Evolutionary conservation across 2,888 invertebrate genomes (phyloP).

Genomic region (Blomia tropicalis): DNA sequence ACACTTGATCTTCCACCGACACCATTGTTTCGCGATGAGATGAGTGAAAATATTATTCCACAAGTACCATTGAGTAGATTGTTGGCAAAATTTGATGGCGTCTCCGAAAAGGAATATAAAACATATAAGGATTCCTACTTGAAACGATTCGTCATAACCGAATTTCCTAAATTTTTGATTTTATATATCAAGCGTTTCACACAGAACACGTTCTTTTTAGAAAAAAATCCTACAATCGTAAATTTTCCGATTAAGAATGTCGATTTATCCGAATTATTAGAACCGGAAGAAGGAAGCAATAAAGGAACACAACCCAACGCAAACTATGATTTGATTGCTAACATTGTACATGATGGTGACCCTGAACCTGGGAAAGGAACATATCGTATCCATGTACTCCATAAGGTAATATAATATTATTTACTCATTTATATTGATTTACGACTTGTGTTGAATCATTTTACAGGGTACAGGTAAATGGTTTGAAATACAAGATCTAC

Average conservation of each 20-base stretch:
- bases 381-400: slow-evolving; percentile 80
- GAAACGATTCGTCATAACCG: slow-evolving; percentile 86
- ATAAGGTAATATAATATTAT: slow-evolving; percentile 42
- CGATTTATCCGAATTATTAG: slow-evolving; percentile 85
- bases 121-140: slow-evolving; percentile 97
- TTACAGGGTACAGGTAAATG: slow-evolving; percentile 54
- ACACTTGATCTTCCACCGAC: slow-evolving; percentile 95
- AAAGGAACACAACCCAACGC: no score
- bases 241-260: slow-evolving; percentile 98
- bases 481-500: slow-evolving; percentile 84
- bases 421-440: slow-evolving; percentile 5
- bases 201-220: slow-evolving; percentile 94
- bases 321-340: slow-evolving; percentile 88
- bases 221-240: slow-evolving; percentile 98
- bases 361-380: slow-evolving; percentile 66
- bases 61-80: slow-evolving; percentile 88
- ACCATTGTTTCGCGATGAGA: slow-evolving; percentile 79
- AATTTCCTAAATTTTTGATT: slow-evolving; percentile 82
- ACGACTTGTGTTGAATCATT: slow-evolving; percentile 2
- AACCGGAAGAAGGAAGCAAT: slow-evolving; percentile 46
- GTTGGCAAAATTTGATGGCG: slow-evolving; percentile 87
- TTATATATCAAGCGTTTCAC: slow-evolving; percentile 93
- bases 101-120: slow-evolving; percentile 90
- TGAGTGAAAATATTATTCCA: slow-evolving; percentile 95
- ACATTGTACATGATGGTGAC: slow-evolving; percentile 95